Percentiles rank a stretch among this genome's conserved stretches.
These are phyloP conservation scores for Coregonus sp. DNA, from an alignment of 2,797 vertebrate genomes.

Conservation along the genomic window DNA sequence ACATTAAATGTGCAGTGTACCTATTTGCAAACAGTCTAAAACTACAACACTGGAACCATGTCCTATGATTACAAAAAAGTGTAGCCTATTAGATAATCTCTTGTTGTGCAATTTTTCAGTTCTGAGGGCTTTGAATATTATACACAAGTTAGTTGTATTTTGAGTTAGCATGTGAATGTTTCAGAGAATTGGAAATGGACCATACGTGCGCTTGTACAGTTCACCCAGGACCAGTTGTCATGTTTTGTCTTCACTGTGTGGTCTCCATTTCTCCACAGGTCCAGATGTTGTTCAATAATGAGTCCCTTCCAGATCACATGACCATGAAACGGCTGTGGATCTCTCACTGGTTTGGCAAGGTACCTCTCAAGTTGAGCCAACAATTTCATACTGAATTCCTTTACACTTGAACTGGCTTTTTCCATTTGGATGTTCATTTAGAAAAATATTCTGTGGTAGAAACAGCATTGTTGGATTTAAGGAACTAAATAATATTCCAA, in stretches of 20 bases:
- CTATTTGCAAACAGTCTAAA: too few species aligned
- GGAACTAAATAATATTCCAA: too few species aligned
- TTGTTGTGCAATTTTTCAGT: too few species aligned
- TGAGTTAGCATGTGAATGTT: neutral
- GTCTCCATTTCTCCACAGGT: constrained; percentile 72
- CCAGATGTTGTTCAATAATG: constrained; percentile 92
- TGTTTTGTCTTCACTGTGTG: constrained; percentile 46
- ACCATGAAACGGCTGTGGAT: constrained; percentile 98
- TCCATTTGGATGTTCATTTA: neutral
- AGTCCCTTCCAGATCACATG: constrained; percentile 94
- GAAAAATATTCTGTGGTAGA: too few species aligned
- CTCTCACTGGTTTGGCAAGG: constrained; percentile 95
- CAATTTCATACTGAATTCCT: constrained; percentile 33
- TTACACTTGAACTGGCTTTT: constrained; percentile 2
- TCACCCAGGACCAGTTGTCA: neutral
- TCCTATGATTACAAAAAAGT: too few species aligned
- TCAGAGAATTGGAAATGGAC: neutral
- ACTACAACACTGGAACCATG: too few species aligned
- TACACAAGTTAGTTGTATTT: neutral
- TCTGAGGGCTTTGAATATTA: neutral
- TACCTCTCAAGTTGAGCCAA: constrained; percentile 56
- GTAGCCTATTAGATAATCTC: too few species aligned
- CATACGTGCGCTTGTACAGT: neutral
- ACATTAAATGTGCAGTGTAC: too few species aligned
- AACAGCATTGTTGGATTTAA: too few species aligned